Evolutionary conservation across 2,113 vertebrate genomes (phyloP).

Genomic region (Illadopsis cleaveri): DNA sequence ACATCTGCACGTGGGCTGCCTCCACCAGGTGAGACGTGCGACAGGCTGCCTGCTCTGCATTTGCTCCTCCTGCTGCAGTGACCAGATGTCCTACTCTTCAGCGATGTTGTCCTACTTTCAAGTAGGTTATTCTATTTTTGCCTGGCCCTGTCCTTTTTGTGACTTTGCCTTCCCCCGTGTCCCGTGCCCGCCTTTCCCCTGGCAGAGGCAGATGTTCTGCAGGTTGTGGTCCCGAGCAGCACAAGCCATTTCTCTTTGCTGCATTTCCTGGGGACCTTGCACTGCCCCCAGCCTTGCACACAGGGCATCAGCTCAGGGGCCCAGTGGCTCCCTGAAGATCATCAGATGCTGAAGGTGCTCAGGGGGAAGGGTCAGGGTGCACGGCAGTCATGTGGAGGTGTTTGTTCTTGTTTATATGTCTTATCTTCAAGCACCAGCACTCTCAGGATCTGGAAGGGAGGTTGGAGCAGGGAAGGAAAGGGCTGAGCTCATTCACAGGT

Average conservation of each 20-base stretch:
- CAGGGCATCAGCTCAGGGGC: fast-evolving
- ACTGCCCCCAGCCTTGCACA: neutral
- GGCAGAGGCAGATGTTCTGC: neutral
- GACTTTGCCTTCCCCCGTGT: neutral
- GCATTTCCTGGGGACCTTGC: neutral
- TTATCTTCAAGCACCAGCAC: neutral
- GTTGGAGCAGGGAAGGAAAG: neutral
- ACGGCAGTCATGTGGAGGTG: neutral
- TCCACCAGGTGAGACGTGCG: neutral
- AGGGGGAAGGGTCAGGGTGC: neutral
- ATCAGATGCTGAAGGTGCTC: neutral
- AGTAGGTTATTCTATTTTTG: constrained; percentile 67
- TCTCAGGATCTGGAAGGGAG: neutral
- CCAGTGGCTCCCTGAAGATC: neutral
- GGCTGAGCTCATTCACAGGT: neutral
- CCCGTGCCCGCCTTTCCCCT: neutral
- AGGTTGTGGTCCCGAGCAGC: neutral
- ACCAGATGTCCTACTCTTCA: constrained; percentile 37
- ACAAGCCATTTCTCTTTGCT: neutral
- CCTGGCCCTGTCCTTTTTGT: constrained; percentile 39
- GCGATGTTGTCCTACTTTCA: constrained; percentile 38
- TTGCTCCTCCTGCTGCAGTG: neutral
- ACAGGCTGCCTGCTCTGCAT: neutral
- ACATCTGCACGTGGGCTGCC: neutral
- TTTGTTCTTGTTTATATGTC: neutral